Evolutionary conservation across 2,797 vertebrate genomes (phyloP).

Genomic region (Poliocrania exsul): DNA sequence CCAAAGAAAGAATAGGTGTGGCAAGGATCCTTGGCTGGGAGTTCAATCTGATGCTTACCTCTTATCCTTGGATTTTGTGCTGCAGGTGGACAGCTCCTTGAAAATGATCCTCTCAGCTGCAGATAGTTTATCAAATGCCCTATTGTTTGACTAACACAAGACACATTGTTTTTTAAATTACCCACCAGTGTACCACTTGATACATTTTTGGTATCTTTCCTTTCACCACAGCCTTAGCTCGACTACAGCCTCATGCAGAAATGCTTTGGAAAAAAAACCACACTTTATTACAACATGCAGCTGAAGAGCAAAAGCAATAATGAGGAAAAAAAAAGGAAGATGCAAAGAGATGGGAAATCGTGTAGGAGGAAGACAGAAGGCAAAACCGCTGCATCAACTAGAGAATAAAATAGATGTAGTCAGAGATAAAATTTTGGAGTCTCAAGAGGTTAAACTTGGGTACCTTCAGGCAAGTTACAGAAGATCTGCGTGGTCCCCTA

Average conservation of each 20-base stretch:
- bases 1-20: neutral
- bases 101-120: neutral
- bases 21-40: neutral
- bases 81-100: conserved; percentile 4
- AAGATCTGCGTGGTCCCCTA: neutral
- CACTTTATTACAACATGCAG: neutral
- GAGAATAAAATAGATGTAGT: neutral
- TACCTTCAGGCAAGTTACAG: neutral
- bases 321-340: neutral
- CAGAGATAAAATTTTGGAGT: neutral
- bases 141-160: conserved; percentile 10
- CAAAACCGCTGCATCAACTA: neutral
- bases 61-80: neutral
- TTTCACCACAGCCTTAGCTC: neutral
- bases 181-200: neutral
- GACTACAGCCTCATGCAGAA: neutral
- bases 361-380: neutral
- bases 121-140: conserved; percentile 14
- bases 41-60: neutral
- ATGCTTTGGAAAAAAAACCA: neutral
- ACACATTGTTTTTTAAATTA: neutral
- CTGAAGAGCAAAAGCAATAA: conserved; percentile 16
- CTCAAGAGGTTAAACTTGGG: neutral
- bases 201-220: neutral
- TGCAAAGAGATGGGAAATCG: neutral